Evolutionary conservation across 2,888 invertebrate genomes (phyloP), one percentile per base, ranked within the genome.

Genomic region (Linnaemya vulpina): DNA sequence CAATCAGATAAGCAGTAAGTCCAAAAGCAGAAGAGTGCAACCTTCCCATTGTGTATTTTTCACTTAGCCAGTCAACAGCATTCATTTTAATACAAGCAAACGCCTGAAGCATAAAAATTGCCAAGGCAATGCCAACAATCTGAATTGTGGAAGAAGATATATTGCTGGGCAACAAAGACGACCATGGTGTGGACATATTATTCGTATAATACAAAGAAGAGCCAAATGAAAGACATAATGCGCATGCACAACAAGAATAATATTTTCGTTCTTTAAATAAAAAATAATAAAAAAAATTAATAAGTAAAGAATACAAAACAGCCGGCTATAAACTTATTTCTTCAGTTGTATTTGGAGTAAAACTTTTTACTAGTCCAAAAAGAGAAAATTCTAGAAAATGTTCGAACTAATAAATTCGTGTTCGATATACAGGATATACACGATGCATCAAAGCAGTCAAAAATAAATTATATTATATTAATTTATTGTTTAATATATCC

Each of bases 121-220:
- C 65, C 63, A 79, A 73, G 79, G 79, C 25, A 49, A 58, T 70
- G 70, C 62, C 70, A 60, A 62, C 68, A 79, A 73, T 65, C 13
- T 53, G 35, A 71, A 49, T 73, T 60, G 46, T 55, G 35, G 35
- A 53, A 46, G 65, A 65, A 73, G 35, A 79, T 46, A 55, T 71
- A 79, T 65, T 65, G 55, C 46, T 17, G 17, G 22, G 63, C 71
- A 71, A 71, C 71, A 65, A 79, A 9, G 25, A 55, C 62, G 9
- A 51, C 15, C 4, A 17, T 53, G 8, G 22, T 53, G 22, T 53
- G 53, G 11, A 22, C 4, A 22, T 22, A 3, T 9, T 22, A n/a
- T n/a, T n/a, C n/a, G n/a, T n/a, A 53, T 53, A 20, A 53, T 17
- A 22, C 22, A 53, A 22, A 10, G 9, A 51, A 20, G 8, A 51